These are phyloP conservation scores for Cacatua alba DNA, from an alignment of 2,113 vertebrate species.

Conservation along the genomic window DNA sequence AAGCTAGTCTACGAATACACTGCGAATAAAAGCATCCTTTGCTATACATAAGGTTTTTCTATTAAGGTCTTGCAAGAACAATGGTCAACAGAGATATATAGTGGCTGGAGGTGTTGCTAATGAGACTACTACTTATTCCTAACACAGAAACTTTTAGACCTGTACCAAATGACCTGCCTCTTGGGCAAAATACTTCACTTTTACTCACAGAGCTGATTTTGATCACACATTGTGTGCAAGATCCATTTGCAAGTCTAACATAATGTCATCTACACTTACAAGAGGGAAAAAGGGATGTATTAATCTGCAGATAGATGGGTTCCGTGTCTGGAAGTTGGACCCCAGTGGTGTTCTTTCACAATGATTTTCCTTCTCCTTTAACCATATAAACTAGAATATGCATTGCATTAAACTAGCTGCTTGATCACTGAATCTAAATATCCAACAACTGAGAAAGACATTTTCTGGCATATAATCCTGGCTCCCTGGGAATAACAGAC, in stretches of 20 bases:
- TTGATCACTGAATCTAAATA: background rate
- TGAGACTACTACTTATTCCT: background rate
- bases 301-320: background rate
- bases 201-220: background rate
- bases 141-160: background rate
- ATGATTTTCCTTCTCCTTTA: background rate
- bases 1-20: background rate
- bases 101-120: background rate
- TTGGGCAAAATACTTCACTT: background rate
- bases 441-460: background rate
- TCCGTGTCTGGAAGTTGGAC: background rate
- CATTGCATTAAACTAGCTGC: background rate
- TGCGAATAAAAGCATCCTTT: background rate
- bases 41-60: background rate
- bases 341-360: background rate
- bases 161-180: background rate
- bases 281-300: background rate
- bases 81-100: rapidly evolving
- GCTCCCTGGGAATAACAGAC: background rate
- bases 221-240: background rate
- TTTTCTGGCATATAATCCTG: background rate
- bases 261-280: background rate
- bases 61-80: background rate
- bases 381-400: background rate
- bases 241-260: background rate